Evolutionary conservation across 2,888 invertebrate genomes (phyloP).

Genomic region (Eremobia ochroleuca): DNA sequence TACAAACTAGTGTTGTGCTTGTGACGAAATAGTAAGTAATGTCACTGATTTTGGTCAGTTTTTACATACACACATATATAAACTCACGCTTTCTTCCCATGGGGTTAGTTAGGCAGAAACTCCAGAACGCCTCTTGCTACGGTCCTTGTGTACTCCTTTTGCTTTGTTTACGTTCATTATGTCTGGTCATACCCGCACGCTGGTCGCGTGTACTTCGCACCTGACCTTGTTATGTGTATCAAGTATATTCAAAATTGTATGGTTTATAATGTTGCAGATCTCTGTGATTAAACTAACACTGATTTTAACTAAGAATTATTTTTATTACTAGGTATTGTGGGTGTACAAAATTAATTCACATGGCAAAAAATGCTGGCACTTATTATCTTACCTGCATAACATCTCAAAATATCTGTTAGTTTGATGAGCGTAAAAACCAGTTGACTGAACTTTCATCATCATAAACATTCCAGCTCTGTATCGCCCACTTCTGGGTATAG

Average conservation of each 20-base stretch:
- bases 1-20: slow-evolving; percentile 19
- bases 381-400: not conserved
- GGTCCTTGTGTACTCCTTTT: not conserved
- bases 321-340: not conserved
- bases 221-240: not conserved
- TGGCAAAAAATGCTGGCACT: not conserved
- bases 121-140: not conserved
- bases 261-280: not conserved
- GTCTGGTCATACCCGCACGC: not conserved
- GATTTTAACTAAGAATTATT: not conserved
- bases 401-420: not conserved
- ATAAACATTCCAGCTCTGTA: not conserved
- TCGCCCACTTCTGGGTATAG: not conserved
- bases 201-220: not conserved
- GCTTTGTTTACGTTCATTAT: not conserved
- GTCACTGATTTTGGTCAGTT: not conserved
- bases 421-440: not conserved
- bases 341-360: not conserved
- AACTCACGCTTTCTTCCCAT: not conserved
- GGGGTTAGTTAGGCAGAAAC: not conserved
- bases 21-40: slow-evolving; percentile 41
- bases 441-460: not conserved
- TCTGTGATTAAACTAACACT: not conserved
- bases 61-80: not conserved
- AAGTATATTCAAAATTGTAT: not conserved